These are phyloP conservation scores for Sminthurides bifidus DNA, from an alignment of 1,140 invertebrate species.

Conservation along the genomic window DNA sequence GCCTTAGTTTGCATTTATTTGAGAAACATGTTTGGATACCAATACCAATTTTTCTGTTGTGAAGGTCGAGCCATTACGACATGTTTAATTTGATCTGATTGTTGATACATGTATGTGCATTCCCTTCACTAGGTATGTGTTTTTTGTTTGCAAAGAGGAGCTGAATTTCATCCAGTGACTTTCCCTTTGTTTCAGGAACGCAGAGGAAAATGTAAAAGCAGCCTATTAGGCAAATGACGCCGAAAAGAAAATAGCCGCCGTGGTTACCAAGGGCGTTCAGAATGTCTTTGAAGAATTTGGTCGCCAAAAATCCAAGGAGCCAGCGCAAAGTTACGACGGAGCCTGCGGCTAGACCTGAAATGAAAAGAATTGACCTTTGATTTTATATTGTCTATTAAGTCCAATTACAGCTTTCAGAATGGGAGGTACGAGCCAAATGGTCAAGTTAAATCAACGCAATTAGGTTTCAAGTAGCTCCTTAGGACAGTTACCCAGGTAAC, in stretches of 20 bases:
- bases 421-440: slow-evolving; percentile 43
- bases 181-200: slow-evolving; percentile 49
- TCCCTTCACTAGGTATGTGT: no score
- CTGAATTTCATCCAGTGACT: slow-evolving; percentile 47
- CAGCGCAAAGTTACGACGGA: slow-evolving; percentile 40
- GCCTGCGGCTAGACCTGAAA: slow-evolving; percentile 11
- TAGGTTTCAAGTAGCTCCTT: no score
- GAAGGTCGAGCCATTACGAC: no score
- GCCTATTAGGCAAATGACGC: slow-evolving; percentile 37
- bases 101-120: no score
- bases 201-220: slow-evolving; percentile 41
- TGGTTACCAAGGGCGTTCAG: slow-evolving; percentile 40
- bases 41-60: no score
- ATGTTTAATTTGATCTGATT: no score
- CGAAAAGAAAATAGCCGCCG: slow-evolving; percentile 36
- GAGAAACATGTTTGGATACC: no score
- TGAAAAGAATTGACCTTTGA: no score
- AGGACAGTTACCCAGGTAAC: slow-evolving; percentile 38
- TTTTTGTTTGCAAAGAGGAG: slow-evolving; percentile 4
- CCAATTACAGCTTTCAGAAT: slow-evolving; percentile 5
- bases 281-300: slow-evolving; percentile 40
- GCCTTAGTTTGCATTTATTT: no score
- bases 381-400: no score
- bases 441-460: no score
- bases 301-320: slow-evolving; percentile 42